Base-by-base conservation (phyloP, 2,797 vertebrate genomes). In the Miopithecus talapoin region DNA sequence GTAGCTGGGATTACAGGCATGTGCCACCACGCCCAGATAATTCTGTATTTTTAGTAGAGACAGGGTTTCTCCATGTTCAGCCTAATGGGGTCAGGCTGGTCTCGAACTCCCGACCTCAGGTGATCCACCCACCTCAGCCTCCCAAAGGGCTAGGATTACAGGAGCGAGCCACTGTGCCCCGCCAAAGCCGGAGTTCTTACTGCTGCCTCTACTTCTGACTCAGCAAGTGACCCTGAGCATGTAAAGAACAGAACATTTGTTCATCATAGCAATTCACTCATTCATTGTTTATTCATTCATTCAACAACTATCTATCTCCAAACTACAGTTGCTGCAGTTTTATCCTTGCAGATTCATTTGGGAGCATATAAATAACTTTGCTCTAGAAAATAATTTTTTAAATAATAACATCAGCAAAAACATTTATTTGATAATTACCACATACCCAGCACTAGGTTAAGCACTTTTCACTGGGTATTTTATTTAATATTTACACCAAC, bases 161-260 rank as follows among this genome's bases (percentile, higher is more conserved):
- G 21, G 21, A 55, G 53, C 3, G 21, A 55, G 53, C 53, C 53
- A 8, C 19, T 8, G 8, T 55, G 21, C 1, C 21, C 21, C 0
- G 8, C 53, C 36, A 87, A 93, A 68, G 5, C 41, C 76, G 22
- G 5, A 3, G n/a, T 55, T 85, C 43, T 80, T 46, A 24, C 22
- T 28, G 11, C 46, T 26, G 17, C 10, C 5, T 92, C 28, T 93
- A n/a, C 75, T 53, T 16, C 57, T 39, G 28, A 84, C 43, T 79
- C 36, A 55, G n/a, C 28, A 64, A 59, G 22, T 57, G 59, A 68
- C 36, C 41, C 21, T 36, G 74, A 92, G 16, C 28, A 41, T 5
- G 2, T 17, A 43, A 21, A 61, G 17, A 84, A 61, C 21, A 64
- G 14, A 57, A 26, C 64, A 50, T 16, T n/a, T n/a, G 41, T 75